Evolutionary conservation across 2,888 invertebrate species (phyloP), one percentile per base, ranked within the genome.

Genomic region (Sarcophaga rosellei): DNA sequence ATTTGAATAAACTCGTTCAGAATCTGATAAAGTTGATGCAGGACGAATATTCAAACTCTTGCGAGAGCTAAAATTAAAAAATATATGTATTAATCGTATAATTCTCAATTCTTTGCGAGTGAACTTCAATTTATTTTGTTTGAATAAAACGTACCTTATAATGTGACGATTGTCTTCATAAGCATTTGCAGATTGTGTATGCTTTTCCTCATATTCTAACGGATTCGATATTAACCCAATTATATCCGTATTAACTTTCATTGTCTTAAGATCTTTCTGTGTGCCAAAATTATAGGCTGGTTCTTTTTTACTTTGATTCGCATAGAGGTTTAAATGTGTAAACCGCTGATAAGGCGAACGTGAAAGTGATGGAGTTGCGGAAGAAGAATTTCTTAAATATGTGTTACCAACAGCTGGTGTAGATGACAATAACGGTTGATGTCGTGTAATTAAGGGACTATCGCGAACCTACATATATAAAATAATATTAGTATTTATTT

Each of bases 1-100:
- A 68, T 74, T 78, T 73, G 88, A 78, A 21, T 78, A 69, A 66
- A 59, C 61, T n/a, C 79, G 85, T 15, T 86, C 87, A n/a, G 66
- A 70, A 66, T 68, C 77, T 17, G 72, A 87, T 73, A 68, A 74
- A 47, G 88, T 87, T 47, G 89, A 25, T 4, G 73, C 47, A 6
- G 86, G 88, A 74, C 90, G 90, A 86, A 93, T 91, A 88, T 92
- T 92, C 75, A 93, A 86, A 65, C 89, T 90, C 47, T 92, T 92
- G 12, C 92, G 90, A 35, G 91, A 90, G 84, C 93, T 93, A 62
- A 59, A 84, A 59, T 35, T 17, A 74, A 44, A 59, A 15, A 68
- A 69, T 53, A 4, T 57, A 53, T 3, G 4, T 15, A 15, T 0
- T 4, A 47, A 15, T 15, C 1, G 1, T 47, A 15, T 15, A 47